These are phyloP conservation scores for Sebastes itinus DNA, from an alignment of 2,797 vertebrate species.

Conservation along the genomic window DNA sequence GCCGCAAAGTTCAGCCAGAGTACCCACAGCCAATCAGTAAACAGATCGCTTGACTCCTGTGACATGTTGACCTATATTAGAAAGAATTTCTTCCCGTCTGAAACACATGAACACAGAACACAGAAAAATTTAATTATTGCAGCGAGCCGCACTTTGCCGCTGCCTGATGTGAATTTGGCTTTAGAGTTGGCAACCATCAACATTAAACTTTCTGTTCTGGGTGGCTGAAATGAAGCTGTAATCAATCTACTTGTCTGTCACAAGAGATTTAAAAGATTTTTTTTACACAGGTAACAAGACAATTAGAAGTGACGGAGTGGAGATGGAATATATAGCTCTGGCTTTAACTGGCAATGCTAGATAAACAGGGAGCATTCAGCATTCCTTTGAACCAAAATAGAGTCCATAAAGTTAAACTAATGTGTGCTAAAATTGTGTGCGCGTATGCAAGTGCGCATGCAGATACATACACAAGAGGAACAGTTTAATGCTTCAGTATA, in stretches of 20 bases:
- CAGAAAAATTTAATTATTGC: too few relatives aligned
- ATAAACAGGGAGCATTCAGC: neutral
- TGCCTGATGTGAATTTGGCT: neutral
- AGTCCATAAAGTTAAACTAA: constrained; percentile 31
- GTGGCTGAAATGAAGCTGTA: constrained; percentile 3
- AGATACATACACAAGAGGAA: constrained; percentile 19
- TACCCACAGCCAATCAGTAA: too few relatives aligned
- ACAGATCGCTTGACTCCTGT: too few relatives aligned
- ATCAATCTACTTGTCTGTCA: constrained; percentile 4
- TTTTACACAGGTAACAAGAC: constrained; percentile 18
- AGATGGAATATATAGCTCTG: neutral
- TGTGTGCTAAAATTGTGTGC: constrained; percentile 19
- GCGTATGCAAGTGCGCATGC: neutral
- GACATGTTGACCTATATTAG: too few relatives aligned
- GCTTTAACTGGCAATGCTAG: constrained; percentile 19
- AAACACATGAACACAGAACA: too few relatives aligned
- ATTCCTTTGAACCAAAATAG: constrained; percentile 20
- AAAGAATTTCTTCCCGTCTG: too few relatives aligned
- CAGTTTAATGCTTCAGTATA: constrained; percentile 25
- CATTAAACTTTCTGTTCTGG: constrained; percentile 2
- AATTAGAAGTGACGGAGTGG: neutral
- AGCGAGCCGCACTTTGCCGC: too few relatives aligned
- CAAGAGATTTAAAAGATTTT: neutral
- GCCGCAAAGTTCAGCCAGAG: too few relatives aligned
- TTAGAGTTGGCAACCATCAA: neutral